phyloP scores from a whole-genome alignment of 2,888 invertebrate species.

The Mactromeris polynyma region DNA sequence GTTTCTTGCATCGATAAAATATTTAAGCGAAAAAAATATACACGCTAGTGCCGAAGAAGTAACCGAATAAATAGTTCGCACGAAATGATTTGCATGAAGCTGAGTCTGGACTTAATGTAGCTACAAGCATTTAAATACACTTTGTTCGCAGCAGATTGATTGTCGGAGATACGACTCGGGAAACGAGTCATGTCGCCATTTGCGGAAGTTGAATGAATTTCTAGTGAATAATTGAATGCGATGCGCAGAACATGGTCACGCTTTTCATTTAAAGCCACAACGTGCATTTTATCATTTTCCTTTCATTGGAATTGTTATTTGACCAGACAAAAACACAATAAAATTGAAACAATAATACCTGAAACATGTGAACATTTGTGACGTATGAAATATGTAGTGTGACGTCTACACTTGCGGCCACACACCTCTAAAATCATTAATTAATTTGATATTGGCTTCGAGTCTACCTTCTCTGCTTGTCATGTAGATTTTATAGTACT shows the following conservation, averaged over 20 bases:
- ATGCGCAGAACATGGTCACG: neutral
- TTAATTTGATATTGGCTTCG: too few relatives aligned
- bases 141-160: neutral
- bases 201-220: neutral
- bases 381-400: too few relatives aligned
- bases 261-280: neutral
- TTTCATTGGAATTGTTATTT: too few relatives aligned
- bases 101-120: neutral
- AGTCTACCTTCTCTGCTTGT: too few relatives aligned
- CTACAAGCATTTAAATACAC: neutral
- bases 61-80: neutral
- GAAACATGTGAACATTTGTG: too few relatives aligned
- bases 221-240: neutral
- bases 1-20: neutral
- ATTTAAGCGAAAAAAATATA: neutral
- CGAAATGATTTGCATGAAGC: neutral
- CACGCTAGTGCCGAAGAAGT: neutral
- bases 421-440: too few relatives aligned
- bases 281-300: neutral
- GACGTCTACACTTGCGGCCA: too few relatives aligned
- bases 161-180: neutral
- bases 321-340: too few relatives aligned
- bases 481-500: too few relatives aligned
- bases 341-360: too few relatives aligned
- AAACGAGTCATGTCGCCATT: neutral